These are phyloP conservation scores for Rhagium mordax DNA, from an alignment of 2,888 invertebrate genomes.

Conservation along the genomic window DNA sequence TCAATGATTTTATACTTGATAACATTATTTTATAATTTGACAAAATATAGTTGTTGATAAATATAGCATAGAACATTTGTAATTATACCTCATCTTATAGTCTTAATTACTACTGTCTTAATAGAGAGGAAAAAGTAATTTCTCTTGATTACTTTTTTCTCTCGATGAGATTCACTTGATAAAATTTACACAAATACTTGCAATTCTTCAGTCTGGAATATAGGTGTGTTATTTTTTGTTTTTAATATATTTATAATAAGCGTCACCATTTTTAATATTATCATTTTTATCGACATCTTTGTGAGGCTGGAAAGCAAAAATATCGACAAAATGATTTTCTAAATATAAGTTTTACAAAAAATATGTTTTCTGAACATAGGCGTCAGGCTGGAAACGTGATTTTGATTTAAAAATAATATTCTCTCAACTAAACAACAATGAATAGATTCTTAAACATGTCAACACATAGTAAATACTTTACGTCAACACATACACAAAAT, in stretches of 20 bases:
- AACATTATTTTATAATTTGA: constrained; percentile 65
- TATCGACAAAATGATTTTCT: constrained; percentile 48
- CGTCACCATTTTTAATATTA: constrained; percentile 45
- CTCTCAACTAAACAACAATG: constrained; percentile 29
- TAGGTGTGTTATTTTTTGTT: constrained; percentile 44
- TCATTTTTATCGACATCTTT: constrained; percentile 56
- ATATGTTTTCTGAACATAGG: constrained; percentile 35
- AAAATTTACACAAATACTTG: constrained; percentile 34
- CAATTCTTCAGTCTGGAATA: constrained; percentile 52
- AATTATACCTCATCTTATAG: constrained; percentile 61
- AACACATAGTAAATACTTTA: constrained; percentile 32
- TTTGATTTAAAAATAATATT: constrained; percentile 14
- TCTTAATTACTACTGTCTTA: constrained; percentile 42
- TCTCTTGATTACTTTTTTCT: constrained; percentile 20
- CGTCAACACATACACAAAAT: constrained; percentile 34
- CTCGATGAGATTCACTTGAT: constrained; percentile 22
- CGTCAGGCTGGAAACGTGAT: constrained; percentile 22
- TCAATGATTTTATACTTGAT: constrained; percentile 62
- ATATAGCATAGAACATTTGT: constrained; percentile 64
- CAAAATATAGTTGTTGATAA: constrained; percentile 66
- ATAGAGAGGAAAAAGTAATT: constrained; percentile 39
- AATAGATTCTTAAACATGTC: constrained; percentile 27
- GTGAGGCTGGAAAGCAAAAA: constrained; percentile 68
- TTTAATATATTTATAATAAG: constrained; percentile 45
- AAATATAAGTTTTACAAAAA: constrained; percentile 34